phyloP scores from a whole-genome alignment of 1,140 invertebrate genomes.

The Drosophila mayri region DNA sequence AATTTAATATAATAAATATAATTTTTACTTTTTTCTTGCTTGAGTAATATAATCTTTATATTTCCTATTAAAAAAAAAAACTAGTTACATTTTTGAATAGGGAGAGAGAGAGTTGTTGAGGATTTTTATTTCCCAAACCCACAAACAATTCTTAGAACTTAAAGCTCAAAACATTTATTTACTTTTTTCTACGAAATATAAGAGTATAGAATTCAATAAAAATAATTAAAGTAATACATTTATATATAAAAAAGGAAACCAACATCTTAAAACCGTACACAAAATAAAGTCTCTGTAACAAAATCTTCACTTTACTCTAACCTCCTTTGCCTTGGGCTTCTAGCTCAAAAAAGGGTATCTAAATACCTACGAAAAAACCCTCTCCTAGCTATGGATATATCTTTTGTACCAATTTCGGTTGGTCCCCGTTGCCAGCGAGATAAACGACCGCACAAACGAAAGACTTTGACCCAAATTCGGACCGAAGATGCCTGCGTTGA shows the following conservation, averaged over 20 bases:
- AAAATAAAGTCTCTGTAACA: no score
- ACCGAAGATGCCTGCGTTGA: slow-evolving; percentile 57
- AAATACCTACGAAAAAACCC: background rate
- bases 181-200: no score
- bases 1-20: no score
- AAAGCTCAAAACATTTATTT: no score
- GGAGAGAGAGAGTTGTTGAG: no score
- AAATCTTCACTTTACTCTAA: background rate
- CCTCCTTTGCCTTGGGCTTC: background rate
- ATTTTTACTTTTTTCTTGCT: no score
- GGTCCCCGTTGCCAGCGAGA: slow-evolving; percentile 36
- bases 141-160: background rate
- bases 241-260: background rate
- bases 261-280: no score
- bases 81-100: no score
- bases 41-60: no score
- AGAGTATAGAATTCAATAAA: background rate
- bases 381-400: slow-evolving; percentile 27
- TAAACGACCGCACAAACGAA: slow-evolving; percentile 47
- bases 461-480: slow-evolving; percentile 68
- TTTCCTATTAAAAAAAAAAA: no score
- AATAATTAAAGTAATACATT: no score
- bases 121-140: background rate
- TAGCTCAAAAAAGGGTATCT: background rate
- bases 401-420: slow-evolving; percentile 32